phyloP scores from a whole-genome alignment of 1,140 invertebrate genomes.

The Magallana gigas region DNA sequence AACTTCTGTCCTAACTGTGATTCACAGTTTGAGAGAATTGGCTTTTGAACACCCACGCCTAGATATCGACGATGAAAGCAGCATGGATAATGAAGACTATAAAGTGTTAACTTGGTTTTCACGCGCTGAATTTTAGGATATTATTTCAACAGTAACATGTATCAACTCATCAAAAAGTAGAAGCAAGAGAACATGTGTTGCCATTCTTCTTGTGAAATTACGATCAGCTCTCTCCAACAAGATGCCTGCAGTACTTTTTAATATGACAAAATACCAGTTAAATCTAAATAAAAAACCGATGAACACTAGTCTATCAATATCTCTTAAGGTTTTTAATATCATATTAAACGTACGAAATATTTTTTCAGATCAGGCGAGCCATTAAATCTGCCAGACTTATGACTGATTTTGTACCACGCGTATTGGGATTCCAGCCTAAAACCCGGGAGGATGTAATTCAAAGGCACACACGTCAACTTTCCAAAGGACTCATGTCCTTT shows the following conservation, averaged over 20 bases:
- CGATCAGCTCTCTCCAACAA: background rate
- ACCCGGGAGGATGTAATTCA: background rate
- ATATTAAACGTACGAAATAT: background rate
- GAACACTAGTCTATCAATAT: background rate
- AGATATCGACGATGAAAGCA: conserved; percentile 1
- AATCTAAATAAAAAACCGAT: background rate
- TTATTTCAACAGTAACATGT: too few species aligned
- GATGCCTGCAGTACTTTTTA: background rate
- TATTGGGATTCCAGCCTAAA: background rate
- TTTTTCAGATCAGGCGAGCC: background rate
- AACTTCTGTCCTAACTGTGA: background rate
- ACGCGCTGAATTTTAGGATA: background rate
- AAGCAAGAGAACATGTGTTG: conserved; percentile 2
- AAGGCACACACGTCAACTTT: background rate
- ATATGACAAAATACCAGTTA: background rate
- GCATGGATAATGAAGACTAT: conserved; percentile 7
- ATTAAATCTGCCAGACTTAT: conserved; percentile 14
- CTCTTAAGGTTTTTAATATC: background rate
- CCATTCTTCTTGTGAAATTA: background rate
- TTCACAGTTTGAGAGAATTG: background rate
- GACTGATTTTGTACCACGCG: background rate
- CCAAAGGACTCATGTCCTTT: background rate
- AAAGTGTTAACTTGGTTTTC: background rate
- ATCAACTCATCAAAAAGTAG: background rate
- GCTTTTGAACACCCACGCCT: background rate